Evolutionary conservation across 2,113 vertebrate species (phyloP), one percentile per base, ranked within the genome.

Genomic region (Mola mola): DNA sequence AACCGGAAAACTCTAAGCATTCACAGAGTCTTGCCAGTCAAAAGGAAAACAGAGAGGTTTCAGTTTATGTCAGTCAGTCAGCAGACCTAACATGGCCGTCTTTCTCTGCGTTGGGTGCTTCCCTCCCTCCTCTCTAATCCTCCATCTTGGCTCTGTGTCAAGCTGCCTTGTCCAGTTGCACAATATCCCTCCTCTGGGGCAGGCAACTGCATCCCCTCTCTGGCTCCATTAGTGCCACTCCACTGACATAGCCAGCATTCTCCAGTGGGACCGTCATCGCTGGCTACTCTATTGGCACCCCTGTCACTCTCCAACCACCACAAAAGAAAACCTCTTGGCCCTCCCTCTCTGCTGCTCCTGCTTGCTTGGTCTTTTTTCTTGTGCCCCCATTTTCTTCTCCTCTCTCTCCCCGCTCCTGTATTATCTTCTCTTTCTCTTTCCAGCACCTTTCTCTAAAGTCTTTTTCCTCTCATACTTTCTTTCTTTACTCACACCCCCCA

Each of bases 151-250:
- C 88, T 87, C 79, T 2, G 31, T 82, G 79, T 88, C 89, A 88
- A 88, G 68, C 66, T 9, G 75, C 83, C 88, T 88, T 89, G 89
- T 89, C 87, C 86, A 86, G 86, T 89, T 86, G 78, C 87, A 90
- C 87, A 88, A 88, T 90, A 83, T 82, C 74, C 79, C 84, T 82
- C 84, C 89, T 87, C 73, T 29, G n/a, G 77, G 85, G 81, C 82
- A 84, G 87, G 85, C 86, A 87, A 89, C 86, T 84, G 85, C 85
- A 82, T 84, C 86, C 73, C 83, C 81, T 85, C 75, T 87, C 87
- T 71, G 84, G 89, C 82, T 87, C 87, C 87, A 90, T 87, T 90
- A 90, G 87, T 86, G 84, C 82, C 89, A 86, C 89, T 89, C 85
- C 83, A 84, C 75, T 77, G 78, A 84, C 85, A 90, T 84, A 84